A percentile compares a stretch with the other conserved stretches of the same genome.
phyloP scores from a whole-genome alignment of 2,888 invertebrate species.

The Strigamia crassipes region DNA sequence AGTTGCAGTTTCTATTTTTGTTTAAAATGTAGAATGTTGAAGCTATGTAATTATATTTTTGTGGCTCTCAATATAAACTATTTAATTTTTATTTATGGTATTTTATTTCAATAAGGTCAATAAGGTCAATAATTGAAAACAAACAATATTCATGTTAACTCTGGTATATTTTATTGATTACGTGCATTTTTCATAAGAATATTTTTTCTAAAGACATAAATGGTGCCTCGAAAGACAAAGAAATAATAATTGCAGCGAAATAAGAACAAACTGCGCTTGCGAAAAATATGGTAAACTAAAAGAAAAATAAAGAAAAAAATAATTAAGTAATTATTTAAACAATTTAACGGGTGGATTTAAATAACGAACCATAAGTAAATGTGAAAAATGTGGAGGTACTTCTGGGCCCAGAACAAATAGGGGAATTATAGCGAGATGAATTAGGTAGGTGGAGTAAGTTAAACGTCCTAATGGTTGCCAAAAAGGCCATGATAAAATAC shows the following conservation, averaged over 20 bases:
- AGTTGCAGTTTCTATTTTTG: not conserved
- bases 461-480: conserved; percentile 12
- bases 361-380: not conserved
- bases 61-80: not conserved
- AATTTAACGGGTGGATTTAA: not conserved
- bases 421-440: conserved; percentile 2
- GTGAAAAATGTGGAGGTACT: not conserved
- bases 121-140: too few species aligned
- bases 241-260: conserved; percentile 5
- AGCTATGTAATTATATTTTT: not conserved
- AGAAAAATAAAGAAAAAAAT: too few species aligned
- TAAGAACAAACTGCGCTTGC: not conserved
- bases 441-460: not conserved
- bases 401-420: not conserved
- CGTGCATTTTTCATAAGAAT: not conserved
- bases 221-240: conserved; percentile 8
- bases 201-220: conserved; percentile 17
- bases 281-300: not conserved
- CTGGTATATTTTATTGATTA: too few species aligned
- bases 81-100: too few species aligned
- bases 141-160: too few species aligned
- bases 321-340: not conserved
- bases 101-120: too few species aligned
- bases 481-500: conserved; percentile 14
- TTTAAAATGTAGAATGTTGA: not conserved